Percentiles rank a stretch among this genome's conserved stretches.
phyloP scores from a whole-genome alignment of 2,113 vertebrate species.

The Eulemur macaco region DNA sequence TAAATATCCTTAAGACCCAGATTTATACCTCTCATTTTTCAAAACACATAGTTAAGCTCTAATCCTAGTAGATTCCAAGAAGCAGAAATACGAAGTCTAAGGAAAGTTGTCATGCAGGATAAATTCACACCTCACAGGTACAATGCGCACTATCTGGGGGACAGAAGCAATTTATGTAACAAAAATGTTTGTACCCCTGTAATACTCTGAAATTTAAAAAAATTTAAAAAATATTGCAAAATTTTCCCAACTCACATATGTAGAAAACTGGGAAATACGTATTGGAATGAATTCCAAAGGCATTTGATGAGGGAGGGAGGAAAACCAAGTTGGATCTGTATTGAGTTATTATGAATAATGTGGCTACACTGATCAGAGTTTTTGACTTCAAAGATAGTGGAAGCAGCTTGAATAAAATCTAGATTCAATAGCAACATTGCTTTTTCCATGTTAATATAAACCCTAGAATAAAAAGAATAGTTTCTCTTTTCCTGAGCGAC shows the following conservation, averaged over 20 bases:
- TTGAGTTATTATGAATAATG: not conserved
- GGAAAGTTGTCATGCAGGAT: not conserved
- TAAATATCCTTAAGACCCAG: not conserved
- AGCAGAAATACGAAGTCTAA: not conserved
- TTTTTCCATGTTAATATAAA: not conserved
- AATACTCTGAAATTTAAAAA: too few species aligned
- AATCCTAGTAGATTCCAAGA: not conserved
- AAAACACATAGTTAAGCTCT: not conserved
- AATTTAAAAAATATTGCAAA: not conserved
- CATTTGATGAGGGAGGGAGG: not conserved
- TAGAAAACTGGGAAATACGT: not conserved
- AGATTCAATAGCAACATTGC: not conserved
- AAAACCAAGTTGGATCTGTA: too few species aligned
- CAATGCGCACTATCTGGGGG: too few species aligned
- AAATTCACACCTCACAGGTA: too few species aligned
- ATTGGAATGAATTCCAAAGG: not conserved
- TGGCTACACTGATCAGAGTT: not conserved
- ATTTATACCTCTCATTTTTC: not conserved
- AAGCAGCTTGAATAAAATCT: not conserved
- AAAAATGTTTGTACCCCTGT: too few species aligned
- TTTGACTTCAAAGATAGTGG: not conserved
- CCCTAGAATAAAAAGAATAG: not conserved
- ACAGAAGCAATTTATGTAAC: too few species aligned
- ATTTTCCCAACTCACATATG: not conserved
- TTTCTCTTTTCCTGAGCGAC: not conserved